These are phyloP conservation scores for Tokudaia tokunoshimensis DNA, from an alignment of 2,797 vertebrate genomes.

Conservation along the genomic window DNA sequence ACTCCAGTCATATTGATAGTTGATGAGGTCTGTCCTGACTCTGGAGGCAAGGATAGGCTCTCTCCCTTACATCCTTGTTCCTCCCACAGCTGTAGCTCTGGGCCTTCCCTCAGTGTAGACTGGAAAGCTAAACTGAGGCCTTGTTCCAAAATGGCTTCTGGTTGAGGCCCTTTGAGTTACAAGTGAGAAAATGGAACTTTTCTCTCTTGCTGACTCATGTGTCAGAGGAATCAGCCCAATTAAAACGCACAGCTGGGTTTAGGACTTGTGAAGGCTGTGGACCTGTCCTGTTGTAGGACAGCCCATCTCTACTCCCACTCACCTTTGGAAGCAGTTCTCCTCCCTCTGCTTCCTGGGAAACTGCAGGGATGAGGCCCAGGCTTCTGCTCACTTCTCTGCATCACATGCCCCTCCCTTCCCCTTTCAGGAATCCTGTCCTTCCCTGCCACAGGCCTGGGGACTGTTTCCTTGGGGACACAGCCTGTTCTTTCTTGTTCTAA, in stretches of 20 bases:
- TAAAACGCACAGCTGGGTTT: neutral
- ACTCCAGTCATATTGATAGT: neutral
- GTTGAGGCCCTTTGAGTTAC: neutral
- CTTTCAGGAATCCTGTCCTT: neutral
- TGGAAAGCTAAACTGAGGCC: neutral
- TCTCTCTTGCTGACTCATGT: no score
- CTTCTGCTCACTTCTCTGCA: neutral
- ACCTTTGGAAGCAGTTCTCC: no score
- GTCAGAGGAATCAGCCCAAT: neutral
- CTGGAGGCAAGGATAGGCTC: neutral
- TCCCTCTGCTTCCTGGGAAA: neutral
- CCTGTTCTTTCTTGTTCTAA: neutral
- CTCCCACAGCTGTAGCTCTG: neutral
- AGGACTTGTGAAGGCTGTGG: neutral
- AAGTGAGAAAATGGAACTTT: neutral
- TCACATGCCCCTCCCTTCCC: neutral
- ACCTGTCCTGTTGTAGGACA: neutral
- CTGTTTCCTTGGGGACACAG: neutral
- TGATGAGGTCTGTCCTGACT: neutral
- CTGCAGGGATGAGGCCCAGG: neutral
- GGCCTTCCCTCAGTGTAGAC: neutral
- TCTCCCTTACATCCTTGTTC: neutral
- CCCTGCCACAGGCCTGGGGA: neutral
- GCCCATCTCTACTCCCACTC: neutral
- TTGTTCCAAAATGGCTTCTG: neutral